phyloP scores from a whole-genome alignment of 1,140 invertebrate genomes.

The Telenomus remus region DNA sequence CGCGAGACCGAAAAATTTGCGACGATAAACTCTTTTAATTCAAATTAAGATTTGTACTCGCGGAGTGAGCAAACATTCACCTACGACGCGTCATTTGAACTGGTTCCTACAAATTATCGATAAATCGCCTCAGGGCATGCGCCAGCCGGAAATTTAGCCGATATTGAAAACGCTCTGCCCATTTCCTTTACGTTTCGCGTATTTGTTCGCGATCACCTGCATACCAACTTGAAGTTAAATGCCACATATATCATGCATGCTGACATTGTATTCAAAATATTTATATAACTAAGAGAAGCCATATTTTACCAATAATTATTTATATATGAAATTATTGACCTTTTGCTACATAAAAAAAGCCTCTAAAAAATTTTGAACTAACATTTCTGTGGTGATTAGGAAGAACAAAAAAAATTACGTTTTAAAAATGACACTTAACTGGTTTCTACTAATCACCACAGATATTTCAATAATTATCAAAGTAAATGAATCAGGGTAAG shows the following conservation, averaged over 20 bases:
- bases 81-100: not conserved
- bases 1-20: slow-evolving; percentile 13
- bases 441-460: too few species aligned
- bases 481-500: too few species aligned
- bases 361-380: too few species aligned
- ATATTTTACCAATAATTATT: too few species aligned
- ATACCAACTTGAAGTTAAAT: slow-evolving; percentile 41
- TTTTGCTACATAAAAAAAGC: too few species aligned
- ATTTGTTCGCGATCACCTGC: slow-evolving; percentile 56
- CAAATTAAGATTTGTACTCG: slow-evolving; percentile 3
- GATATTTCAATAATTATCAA: too few species aligned
- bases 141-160: slow-evolving; percentile 66
- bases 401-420: too few species aligned
- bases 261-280: slow-evolving; percentile 31
- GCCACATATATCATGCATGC: slow-evolving; percentile 34
- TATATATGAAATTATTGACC: too few species aligned
- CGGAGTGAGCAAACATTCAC: not conserved
- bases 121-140: slow-evolving; percentile 60
- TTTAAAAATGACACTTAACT: too few species aligned
- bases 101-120: slow-evolving; percentile 60
- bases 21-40: slow-evolving; percentile 27
- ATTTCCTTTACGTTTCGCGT: slow-evolving; percentile 62
- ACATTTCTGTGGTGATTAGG: too few species aligned
- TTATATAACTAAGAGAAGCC: too few species aligned
- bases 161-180: slow-evolving; percentile 67